Percentiles rank a stretch among this genome's conserved stretches.
Conservation (phyloP, 30 jellyfish, hydroid and myxozoan genomes). For the Turritopsis dohrnii region DNA sequence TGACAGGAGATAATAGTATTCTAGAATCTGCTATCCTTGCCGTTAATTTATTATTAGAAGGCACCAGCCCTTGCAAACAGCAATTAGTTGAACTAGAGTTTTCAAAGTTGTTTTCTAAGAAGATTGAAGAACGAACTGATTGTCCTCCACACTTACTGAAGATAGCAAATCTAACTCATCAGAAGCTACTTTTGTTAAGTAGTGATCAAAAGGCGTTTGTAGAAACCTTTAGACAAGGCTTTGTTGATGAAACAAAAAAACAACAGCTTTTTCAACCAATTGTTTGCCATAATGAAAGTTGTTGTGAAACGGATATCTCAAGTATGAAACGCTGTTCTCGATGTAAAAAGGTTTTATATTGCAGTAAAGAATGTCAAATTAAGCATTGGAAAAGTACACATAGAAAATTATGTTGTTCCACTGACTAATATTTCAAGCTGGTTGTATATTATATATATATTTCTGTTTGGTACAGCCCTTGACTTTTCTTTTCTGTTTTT, state of each 20-base stretch:
- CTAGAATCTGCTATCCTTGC: slow-evolving; percentile 11
- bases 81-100: slow-evolving; percentile 12
- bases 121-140: neutral
- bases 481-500: too few species aligned
- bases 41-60: slow-evolving; percentile 21
- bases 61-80: slow-evolving; percentile 17
- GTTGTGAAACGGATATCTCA: neutral
- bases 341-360: slow-evolving; percentile 22
- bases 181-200: slow-evolving; percentile 12
- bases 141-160: slow-evolving; percentile 8
- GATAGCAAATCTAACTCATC: slow-evolving; percentile 19
- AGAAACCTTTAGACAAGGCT: slow-evolving; percentile 27
- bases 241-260: neutral
- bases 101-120: neutral
- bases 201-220: slow-evolving; percentile 11
- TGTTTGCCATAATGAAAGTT: neutral
- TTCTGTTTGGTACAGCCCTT: too few species aligned
- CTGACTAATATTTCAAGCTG: neutral
- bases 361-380: slow-evolving; percentile 42
- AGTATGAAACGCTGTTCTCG: slow-evolving; percentile 33
- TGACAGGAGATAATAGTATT: neutral
- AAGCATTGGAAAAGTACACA: slow-evolving; percentile 38
- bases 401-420: slow-evolving; percentile 5
- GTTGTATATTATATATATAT: too few species aligned
- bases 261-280: neutral